A percentile compares a stretch with the other conserved stretches of the same genome.
Conservation (phyloP, 2,113 vertebrate genomes). For the Epinephelus fuscoguttatus region DNA sequence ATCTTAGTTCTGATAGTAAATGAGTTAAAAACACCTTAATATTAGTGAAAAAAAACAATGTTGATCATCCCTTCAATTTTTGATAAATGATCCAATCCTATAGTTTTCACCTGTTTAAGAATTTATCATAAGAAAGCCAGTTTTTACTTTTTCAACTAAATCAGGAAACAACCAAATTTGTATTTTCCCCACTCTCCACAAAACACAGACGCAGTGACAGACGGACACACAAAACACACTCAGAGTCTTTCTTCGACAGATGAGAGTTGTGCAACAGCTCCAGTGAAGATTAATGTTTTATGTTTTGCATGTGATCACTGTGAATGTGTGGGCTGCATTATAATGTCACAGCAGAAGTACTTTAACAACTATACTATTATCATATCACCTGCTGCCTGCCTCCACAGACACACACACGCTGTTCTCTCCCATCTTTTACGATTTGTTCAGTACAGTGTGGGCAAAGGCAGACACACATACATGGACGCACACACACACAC, state of each 20-base stretch:
- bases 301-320: constrained; percentile 46
- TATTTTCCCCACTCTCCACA: neutral
- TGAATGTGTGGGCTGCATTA: constrained; percentile 53
- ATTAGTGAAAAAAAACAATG: too few relatives aligned
- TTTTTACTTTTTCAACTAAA: neutral
- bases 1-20: too few relatives aligned
- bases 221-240: neutral
- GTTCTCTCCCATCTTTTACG: neutral
- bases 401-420: neutral
- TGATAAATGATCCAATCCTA: too few relatives aligned
- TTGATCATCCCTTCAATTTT: too few relatives aligned
- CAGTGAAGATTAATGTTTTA: constrained; percentile 48
- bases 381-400: constrained; percentile 36
- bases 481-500: constrained; percentile 19
- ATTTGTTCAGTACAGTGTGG: neutral
- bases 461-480: neutral
- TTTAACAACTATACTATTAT: constrained; percentile 28
- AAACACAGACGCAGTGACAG: neutral
- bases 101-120: neutral
- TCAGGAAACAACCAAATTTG: neutral
- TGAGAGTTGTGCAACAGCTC: constrained; percentile 30
- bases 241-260: constrained; percentile 11
- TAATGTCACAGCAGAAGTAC: constrained; percentile 43
- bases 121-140: neutral
- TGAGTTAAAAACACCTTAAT: too few relatives aligned